Evolutionary conservation across 1,140 invertebrate genomes (phyloP), one percentile per base, ranked within the genome.

Genomic region (Campoletis sonorensis): DNA sequence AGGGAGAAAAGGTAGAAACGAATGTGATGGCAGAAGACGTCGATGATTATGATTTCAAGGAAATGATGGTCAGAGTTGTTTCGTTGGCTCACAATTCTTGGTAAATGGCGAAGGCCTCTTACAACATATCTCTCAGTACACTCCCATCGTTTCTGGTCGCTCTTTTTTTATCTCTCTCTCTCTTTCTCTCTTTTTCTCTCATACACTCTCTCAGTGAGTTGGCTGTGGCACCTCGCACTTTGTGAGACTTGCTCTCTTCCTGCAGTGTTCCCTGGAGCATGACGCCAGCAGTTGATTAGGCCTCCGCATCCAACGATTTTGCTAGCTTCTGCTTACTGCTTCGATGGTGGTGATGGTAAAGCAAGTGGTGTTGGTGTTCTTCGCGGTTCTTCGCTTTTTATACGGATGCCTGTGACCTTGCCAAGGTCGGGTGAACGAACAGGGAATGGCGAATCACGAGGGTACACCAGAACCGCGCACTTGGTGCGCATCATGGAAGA

Each of bases 381-480:
- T 84, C 83, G 80, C 85, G 70, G 77, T 73, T 80, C 76, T 75
- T 79, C 67, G 58, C 61, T 83, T 82, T 81, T 81, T 79, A 79
- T 82, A 79, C 71, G 61, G 45, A 79, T 82, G 79, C 67, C 81
- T 84, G 86, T 92, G 90, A 91, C 91, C 91, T 92, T 91, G 91
- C 89, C 86, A 92, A 91, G 91, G 90, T 89, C 90, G 89, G 90
- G 91, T 92, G 90, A 92, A 92, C 88, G 91, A 92, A 92, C 91
- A 91, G 87, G 83, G 80, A 83, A 84, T 82, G 85, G 80, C 84
- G 73, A 79, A 80, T 26, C 7, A 10, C 33, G 58, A 78, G 54
- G 23, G 45, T 21, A 30, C 54, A 70, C 23, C 27, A 70, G 67
- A 70, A 33, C 37, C 5, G 73, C 7, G 72, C 23, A 30, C 72